phyloP scores from a whole-genome alignment of 1,140 invertebrate genomes.

The Halotydeus destructor region DNA sequence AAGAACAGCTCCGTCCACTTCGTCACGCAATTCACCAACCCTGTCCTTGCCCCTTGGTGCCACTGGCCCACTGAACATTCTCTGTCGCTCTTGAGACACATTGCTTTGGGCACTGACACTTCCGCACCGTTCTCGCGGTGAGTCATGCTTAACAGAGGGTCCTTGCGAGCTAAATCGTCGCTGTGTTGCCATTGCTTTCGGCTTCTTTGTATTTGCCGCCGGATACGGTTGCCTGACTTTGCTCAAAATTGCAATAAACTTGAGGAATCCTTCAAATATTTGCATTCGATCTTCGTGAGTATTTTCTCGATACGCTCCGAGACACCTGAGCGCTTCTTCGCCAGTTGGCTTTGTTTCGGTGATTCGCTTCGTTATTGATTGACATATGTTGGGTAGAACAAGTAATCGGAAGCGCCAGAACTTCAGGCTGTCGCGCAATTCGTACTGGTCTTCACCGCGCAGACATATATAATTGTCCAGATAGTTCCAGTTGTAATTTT shows the following conservation, averaged over 20 bases:
- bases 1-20: too few species aligned
- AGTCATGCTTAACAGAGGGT: too few species aligned
- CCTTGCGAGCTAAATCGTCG: too few species aligned
- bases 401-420: constrained; percentile 85
- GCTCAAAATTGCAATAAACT: background rate
- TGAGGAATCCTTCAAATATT: background rate
- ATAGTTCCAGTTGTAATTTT: constrained; percentile 96
- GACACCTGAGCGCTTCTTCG: constrained; percentile 29
- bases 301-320: background rate
- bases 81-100: too few species aligned
- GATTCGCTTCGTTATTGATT: constrained; percentile 26
- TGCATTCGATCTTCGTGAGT: background rate
- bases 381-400: constrained; percentile 46
- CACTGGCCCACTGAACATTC: too few species aligned
- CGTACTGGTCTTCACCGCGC: constrained; percentile 50
- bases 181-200: too few species aligned
- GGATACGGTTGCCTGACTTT: too few species aligned
- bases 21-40: too few species aligned
- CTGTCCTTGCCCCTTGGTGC: too few species aligned
- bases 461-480: constrained; percentile 90
- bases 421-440: constrained; percentile 44
- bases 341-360: constrained; percentile 35
- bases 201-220: too few species aligned
- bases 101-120: too few species aligned
- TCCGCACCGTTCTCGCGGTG: too few species aligned